A percentile compares a stretch with the other conserved stretches of the same genome.
Evolutionary conservation across 2,797 vertebrate genomes (phyloP).

Genomic region (Cercopithecus diana): DNA sequence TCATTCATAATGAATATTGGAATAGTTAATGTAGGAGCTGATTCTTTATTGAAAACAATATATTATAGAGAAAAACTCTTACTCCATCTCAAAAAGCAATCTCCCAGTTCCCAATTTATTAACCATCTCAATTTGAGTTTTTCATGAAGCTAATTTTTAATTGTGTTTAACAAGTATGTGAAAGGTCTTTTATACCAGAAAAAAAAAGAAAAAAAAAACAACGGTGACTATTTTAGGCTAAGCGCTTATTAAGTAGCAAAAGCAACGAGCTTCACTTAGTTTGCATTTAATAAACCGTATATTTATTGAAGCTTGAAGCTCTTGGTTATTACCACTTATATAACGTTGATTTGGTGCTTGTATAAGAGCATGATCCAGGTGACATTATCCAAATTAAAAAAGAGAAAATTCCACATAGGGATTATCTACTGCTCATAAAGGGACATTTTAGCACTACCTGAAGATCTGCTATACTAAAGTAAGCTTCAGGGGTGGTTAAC

Average conservation of each 20-base stretch:
- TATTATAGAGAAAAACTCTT: conserved; percentile 69
- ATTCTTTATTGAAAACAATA: conserved; percentile 77
- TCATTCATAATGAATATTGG: conserved; percentile 78
- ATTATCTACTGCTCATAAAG: neutral
- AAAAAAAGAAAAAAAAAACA: neutral
- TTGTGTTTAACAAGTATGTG: conserved; percentile 31
- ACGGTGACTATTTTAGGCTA: conserved; percentile 39
- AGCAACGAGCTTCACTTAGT: conserved; percentile 38
- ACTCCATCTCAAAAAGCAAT: conserved; percentile 67
- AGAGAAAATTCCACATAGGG: neutral
- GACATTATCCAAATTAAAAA: conserved; percentile 13
- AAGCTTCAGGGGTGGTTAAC: neutral
- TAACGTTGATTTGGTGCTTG: conserved; percentile 35
- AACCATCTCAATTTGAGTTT: conserved; percentile 75
- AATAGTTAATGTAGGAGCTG: conserved; percentile 68
- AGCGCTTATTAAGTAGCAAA: conserved; percentile 44
- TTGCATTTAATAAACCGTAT: conserved; percentile 50
- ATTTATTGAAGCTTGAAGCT: conserved; percentile 56
- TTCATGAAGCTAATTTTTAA: conserved; percentile 64
- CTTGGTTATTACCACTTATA: conserved; percentile 39
- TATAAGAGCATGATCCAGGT: neutral
- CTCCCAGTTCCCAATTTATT: conserved; percentile 60
- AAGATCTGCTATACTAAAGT: neutral
- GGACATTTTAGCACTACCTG: conserved; percentile 2
- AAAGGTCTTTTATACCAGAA: conserved; percentile 2